Percentiles rank a stretch among this genome's conserved stretches.
These are phyloP conservation scores for Meghimatium bilineatum DNA, from an alignment of 2,888 invertebrate species.

Conservation along the genomic window DNA sequence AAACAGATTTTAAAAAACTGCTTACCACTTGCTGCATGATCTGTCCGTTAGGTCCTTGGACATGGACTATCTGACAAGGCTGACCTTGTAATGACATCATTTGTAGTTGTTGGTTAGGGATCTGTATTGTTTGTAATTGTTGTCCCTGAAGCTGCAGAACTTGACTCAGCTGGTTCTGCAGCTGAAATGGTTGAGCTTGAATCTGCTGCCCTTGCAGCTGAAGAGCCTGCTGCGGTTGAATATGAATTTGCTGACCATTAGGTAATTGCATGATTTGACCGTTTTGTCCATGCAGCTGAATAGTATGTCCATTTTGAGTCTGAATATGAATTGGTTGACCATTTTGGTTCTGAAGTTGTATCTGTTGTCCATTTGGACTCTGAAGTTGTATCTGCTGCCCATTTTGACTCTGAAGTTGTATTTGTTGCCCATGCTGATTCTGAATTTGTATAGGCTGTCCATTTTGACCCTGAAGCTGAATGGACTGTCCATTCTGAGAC, in stretches of 20 bases:
- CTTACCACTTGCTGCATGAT: conserved; percentile 49
- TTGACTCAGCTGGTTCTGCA: conserved; percentile 46
- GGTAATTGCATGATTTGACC: conserved; percentile 29
- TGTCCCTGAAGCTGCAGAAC: conserved; percentile 40
- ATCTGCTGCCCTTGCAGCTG: conserved; percentile 41
- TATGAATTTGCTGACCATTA: conserved; percentile 43
- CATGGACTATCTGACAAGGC: conserved; percentile 50
- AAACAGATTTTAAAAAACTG: neutral
- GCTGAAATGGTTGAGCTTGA: conserved; percentile 34
- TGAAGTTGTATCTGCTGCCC: conserved; percentile 51
- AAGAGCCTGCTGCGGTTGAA: conserved; percentile 37
- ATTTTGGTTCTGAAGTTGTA: conserved; percentile 53
- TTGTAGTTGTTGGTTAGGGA: conserved; percentile 45
- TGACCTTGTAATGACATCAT: conserved; percentile 51
- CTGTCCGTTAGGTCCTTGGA: conserved; percentile 48
- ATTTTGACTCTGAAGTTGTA: conserved; percentile 50
- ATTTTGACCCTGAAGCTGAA: conserved; percentile 53
- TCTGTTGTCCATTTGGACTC: conserved; percentile 45
- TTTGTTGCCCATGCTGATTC: conserved; percentile 49
- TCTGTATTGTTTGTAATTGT: conserved; percentile 34
- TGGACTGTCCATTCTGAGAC: conserved; percentile 48
- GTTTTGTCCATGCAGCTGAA: conserved; percentile 52
- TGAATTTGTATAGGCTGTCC: conserved; percentile 79
- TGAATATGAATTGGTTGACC: conserved; percentile 49
- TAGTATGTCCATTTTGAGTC: conserved; percentile 44